phyloP scores from a whole-genome alignment of 2,888 invertebrate species.

The Stenurella melanura region DNA sequence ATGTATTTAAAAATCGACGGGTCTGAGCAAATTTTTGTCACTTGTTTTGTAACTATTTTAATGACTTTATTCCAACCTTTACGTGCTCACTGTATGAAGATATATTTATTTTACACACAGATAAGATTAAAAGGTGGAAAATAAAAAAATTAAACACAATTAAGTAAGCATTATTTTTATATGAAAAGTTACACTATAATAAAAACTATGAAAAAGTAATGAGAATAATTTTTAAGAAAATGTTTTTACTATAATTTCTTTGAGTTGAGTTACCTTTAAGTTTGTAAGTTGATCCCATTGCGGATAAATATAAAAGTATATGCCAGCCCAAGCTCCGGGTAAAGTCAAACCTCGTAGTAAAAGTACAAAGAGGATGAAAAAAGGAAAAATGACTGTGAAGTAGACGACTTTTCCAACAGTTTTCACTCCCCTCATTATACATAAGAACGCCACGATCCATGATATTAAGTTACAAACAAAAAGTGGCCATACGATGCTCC shows the following conservation, averaged over 20 bases:
- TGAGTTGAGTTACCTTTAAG: slow-evolving; percentile 77
- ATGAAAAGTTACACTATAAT: too few relatives aligned
- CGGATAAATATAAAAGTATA: slow-evolving; percentile 85
- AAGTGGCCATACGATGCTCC: slow-evolving; percentile 87
- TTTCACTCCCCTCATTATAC: slow-evolving; percentile 91
- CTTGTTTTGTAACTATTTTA: too few relatives aligned
- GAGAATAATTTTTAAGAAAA: slow-evolving; percentile 4
- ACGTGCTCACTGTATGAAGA: too few relatives aligned
- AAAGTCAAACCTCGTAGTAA: slow-evolving; percentile 87
- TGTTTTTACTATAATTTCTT: not conserved
- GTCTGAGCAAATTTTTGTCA: too few relatives aligned
- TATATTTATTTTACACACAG: too few relatives aligned
- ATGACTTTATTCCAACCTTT: too few relatives aligned
- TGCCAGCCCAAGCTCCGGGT: slow-evolving; percentile 86
- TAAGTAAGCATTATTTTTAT: too few relatives aligned
- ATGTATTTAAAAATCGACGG: too few relatives aligned
- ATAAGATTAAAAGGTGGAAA: too few relatives aligned
- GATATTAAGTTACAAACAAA: slow-evolving; percentile 84
- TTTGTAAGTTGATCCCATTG: slow-evolving; percentile 86
- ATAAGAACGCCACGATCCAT: slow-evolving; percentile 89
- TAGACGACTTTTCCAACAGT: slow-evolving; percentile 93
- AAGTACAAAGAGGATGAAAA: slow-evolving; percentile 82
- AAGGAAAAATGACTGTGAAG: slow-evolving; percentile 91
- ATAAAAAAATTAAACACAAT: too few relatives aligned
- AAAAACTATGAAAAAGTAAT: too few relatives aligned